These are phyloP conservation scores for Caenorhabditis sp. DNA, from an alignment of 2,888 invertebrate species.

Conservation along the genomic window DNA sequence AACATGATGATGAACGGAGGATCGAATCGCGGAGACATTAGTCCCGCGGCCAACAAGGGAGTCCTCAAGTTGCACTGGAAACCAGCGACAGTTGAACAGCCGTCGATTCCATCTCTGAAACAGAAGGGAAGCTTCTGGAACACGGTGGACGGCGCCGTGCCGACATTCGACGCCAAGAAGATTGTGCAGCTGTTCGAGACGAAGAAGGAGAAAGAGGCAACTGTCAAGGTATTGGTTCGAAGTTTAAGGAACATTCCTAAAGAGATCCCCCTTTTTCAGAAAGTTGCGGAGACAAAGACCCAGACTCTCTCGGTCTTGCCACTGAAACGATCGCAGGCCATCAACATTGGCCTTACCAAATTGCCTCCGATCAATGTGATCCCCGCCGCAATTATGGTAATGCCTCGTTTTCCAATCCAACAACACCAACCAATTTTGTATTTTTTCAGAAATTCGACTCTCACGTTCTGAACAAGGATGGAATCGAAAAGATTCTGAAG, in stretches of 20 bases:
- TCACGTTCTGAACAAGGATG: slow-evolving; percentile 95
- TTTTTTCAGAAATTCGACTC: slow-evolving; percentile 94
- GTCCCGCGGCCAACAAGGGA: slow-evolving; percentile 82
- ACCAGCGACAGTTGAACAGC: slow-evolving; percentile 86
- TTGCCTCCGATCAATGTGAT: slow-evolving; percentile 97
- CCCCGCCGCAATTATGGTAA: slow-evolving; percentile 89
- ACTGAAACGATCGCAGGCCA: slow-evolving; percentile 97
- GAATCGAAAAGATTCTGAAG: slow-evolving; percentile 91
- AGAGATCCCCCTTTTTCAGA: slow-evolving; percentile 47
- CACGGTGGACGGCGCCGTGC: slow-evolving; percentile 87
- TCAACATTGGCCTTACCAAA: slow-evolving; percentile 99
- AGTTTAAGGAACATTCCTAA: neutral
- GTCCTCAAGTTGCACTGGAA: slow-evolving; percentile 97
- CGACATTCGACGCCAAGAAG: slow-evolving; percentile 93
- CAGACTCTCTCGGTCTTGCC: slow-evolving; percentile 93
- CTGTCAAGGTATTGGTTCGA: slow-evolving; percentile 69
- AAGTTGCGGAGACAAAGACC: slow-evolving; percentile 86
- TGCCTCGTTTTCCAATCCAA: neutral
- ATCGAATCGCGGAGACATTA: slow-evolving; percentile 75
- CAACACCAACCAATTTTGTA: neutral
- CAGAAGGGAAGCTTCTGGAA: slow-evolving; percentile 89
- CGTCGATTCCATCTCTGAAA: slow-evolving; percentile 77
- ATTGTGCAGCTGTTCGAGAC: slow-evolving; percentile 98
- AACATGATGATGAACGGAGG: slow-evolving; percentile 74
- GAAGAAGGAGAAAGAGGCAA: slow-evolving; percentile 89